These are phyloP conservation scores for Rotaria magnacalcarata DNA, from an alignment of 2,888 invertebrate species.

Conservation along the genomic window DNA sequence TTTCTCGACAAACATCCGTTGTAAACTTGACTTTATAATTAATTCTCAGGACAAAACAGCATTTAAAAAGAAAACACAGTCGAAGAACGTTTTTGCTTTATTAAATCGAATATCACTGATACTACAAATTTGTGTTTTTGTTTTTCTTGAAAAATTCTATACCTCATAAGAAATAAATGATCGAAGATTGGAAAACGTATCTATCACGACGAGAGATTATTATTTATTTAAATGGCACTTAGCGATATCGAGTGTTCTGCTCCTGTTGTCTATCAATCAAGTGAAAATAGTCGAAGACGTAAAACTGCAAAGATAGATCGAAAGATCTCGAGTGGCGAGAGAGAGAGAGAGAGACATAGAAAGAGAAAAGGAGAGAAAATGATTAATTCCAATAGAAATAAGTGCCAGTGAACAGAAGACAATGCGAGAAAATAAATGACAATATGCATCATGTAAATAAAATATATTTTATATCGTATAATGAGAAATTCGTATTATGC, in stretches of 20 bases:
- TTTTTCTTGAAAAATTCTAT: too few species aligned
- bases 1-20: not conserved
- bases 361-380: not conserved
- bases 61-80: not conserved
- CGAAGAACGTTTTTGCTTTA: not conserved
- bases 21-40: not conserved
- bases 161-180: too few species aligned
- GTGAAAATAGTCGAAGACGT: not conserved
- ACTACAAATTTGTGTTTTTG: too few species aligned
- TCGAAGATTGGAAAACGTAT: not conserved
- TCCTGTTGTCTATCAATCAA: not conserved
- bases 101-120: not conserved
- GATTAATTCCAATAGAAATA: not conserved
- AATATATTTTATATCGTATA: too few species aligned
- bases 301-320: not conserved
- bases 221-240: not conserved
- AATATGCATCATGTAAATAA: too few species aligned
- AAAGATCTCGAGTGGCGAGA: not conserved
- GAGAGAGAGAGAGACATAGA: not conserved
- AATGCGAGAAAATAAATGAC: too few species aligned
- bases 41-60: not conserved
- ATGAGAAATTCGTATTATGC: too few species aligned
- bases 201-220: not conserved
- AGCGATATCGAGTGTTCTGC: not conserved
- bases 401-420: too few species aligned